Percentiles rank a stretch among this genome's conserved stretches.
Evolutionary conservation across 2,113 vertebrate genomes (phyloP).

Genomic region (Coryphaenoides rupestris): DNA sequence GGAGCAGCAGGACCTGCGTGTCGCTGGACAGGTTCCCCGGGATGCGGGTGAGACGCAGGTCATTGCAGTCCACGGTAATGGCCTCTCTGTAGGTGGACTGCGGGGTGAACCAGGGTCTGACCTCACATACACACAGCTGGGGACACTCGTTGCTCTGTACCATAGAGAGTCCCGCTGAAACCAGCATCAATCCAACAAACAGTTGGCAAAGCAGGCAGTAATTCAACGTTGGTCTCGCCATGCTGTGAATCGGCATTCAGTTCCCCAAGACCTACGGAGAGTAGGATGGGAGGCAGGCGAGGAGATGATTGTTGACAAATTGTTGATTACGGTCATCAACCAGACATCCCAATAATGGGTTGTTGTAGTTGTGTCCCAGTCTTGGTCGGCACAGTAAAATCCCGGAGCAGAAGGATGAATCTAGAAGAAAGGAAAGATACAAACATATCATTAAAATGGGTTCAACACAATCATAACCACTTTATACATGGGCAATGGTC

Average conservation of each 20-base stretch:
- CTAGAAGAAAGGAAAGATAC: slow-evolving; percentile 50
- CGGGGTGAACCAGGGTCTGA: slow-evolving; percentile 96
- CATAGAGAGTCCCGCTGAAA: slow-evolving; percentile 72
- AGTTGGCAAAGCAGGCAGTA: slow-evolving; percentile 62
- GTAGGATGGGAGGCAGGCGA: slow-evolving; percentile 38
- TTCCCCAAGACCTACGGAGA: slow-evolving; percentile 15
- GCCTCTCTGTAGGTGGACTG: slow-evolving; percentile 98
- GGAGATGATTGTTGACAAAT: slow-evolving; percentile 39
- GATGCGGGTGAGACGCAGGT: slow-evolving; percentile 91
- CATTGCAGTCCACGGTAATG: slow-evolving; percentile 96
- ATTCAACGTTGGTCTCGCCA: slow-evolving; percentile 74
- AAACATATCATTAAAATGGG: slow-evolving; percentile 10
- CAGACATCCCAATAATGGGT: slow-evolving; percentile 36
- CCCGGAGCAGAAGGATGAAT: slow-evolving; percentile 23
- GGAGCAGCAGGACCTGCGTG: slow-evolving; percentile 94
- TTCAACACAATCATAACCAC: neutral
- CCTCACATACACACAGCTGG: slow-evolving; percentile 94
- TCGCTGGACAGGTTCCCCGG: slow-evolving; percentile 93
- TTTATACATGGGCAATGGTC: neutral
- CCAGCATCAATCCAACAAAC: slow-evolving; percentile 73
- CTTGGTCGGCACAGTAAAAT: slow-evolving; percentile 28
- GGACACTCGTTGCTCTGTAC: slow-evolving; percentile 84
- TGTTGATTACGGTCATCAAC: slow-evolving; percentile 59
- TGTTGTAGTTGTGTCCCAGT: slow-evolving; percentile 23
- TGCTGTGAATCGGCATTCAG: slow-evolving; percentile 58